Evolutionary conservation across 2,113 vertebrate species (phyloP).

Genomic region (Otus sunia): DNA sequence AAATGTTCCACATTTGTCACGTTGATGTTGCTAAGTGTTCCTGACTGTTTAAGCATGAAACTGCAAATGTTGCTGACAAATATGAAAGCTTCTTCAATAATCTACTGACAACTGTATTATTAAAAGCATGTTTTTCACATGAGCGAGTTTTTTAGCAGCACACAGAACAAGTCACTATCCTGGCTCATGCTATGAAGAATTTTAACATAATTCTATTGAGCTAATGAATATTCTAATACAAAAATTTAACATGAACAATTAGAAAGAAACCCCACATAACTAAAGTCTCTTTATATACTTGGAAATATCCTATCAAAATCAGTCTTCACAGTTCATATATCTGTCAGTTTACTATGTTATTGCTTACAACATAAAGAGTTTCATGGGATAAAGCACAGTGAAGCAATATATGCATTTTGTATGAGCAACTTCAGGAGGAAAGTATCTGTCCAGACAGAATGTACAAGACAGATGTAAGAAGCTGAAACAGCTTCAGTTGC

Average conservation of each 20-base stretch:
- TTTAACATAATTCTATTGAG: not conserved
- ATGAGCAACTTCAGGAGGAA: not conserved
- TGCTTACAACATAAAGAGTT: not conserved
- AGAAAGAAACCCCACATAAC: not conserved
- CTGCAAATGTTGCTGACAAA: constrained; percentile 1
- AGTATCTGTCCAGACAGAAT: not conserved
- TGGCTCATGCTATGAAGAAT: not conserved
- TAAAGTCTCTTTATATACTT: not conserved
- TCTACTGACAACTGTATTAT: constrained; percentile 5
- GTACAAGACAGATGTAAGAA: not conserved
- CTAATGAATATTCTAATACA: not conserved
- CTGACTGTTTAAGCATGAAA: constrained; percentile 1
- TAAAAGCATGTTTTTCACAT: not conserved
- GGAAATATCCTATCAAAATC: not conserved
- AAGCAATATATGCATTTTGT: not conserved
- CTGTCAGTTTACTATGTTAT: not conserved
- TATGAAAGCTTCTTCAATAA: not conserved
- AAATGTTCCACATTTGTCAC: not conserved
- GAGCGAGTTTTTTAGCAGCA: not conserved
- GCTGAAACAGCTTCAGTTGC: not conserved
- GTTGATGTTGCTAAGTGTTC: not conserved
- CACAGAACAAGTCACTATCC: not conserved
- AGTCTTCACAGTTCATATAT: not conserved
- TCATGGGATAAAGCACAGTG: not conserved
- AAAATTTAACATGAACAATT: not conserved